A percentile compares a stretch with the other conserved stretches of the same genome.
These are phyloP conservation scores for Sphinx pinastri DNA, from an alignment of 2,888 invertebrate species.

Conservation along the genomic window DNA sequence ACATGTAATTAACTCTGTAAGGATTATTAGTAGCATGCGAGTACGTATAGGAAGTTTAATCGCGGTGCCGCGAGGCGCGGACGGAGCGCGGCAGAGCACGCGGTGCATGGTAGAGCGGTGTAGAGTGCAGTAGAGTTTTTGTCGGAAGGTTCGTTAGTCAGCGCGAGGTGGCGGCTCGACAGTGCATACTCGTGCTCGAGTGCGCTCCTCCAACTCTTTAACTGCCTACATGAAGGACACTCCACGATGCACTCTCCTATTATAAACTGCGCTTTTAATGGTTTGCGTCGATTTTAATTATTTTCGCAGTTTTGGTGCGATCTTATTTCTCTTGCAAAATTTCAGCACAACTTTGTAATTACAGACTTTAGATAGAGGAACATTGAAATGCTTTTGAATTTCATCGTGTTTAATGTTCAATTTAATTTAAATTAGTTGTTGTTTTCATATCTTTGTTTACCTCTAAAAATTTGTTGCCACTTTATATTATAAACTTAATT, in stretches of 20 bases:
- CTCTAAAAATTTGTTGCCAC: neutral
- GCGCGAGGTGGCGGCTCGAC: conserved; percentile 76
- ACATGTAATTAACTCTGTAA: conserved; percentile 48
- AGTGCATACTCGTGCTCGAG: conserved; percentile 78
- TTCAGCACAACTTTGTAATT: conserved; percentile 18
- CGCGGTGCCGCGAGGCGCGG: conserved; percentile 5
- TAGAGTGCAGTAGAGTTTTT: conserved; percentile 64
- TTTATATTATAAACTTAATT: neutral
- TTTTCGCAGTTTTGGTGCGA: conserved; percentile 57
- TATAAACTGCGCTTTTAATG: conserved; percentile 84
- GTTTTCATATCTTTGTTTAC: conserved; percentile 5
- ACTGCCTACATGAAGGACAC: conserved; percentile 83
- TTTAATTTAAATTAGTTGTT: neutral
- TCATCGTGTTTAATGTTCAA: conserved; percentile 1
- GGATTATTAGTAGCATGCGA: conserved; percentile 48
- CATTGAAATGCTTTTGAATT: conserved; percentile 19
- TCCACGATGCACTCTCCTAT: conserved; percentile 79
- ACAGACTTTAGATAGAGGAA: neutral
- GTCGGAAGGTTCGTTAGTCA: conserved; percentile 80
- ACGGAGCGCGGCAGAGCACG: conserved; percentile 37
- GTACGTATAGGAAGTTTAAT: conserved; percentile 36
- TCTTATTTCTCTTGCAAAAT: conserved; percentile 15
- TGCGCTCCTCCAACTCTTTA: conserved; percentile 82
- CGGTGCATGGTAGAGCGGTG: conserved; percentile 49
- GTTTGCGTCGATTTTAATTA: conserved; percentile 80